Evolutionary conservation across 2,888 invertebrate species (phyloP), one percentile per base, ranked within the genome.

Genomic region (Antheraea yamamai): DNA sequence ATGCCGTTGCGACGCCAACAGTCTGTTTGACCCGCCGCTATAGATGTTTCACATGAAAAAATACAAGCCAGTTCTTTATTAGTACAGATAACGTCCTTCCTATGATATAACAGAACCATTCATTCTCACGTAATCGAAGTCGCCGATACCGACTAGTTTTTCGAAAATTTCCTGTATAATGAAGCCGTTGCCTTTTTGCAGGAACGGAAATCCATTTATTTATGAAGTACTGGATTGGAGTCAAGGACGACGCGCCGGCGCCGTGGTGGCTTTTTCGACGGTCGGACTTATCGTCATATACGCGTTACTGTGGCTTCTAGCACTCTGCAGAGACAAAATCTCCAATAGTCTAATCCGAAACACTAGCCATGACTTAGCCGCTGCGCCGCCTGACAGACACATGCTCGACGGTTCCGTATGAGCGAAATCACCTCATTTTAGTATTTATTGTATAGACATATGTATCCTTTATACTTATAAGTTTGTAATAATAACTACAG

Each of bases 201-300:
- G 97, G 79, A 91, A 95, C 76, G 97, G 97, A 30, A 90, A 95
- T 77, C 95, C 95, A 23, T 97, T 95, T 85, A 97, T 98, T 82
- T 98, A 98, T 91, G 96, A 96, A 76, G 95, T 97, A 77, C 91
- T 98, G 79, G 96, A 98, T 90, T 98, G 98, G 98, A 93, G 95
- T 71, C 95, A 96, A 76, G 96, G 96, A 0, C 91, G 92, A n/a
- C 94, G 93, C 73, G 95, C 97, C 0, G 89, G 95, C 51, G 89
- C 95, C 52, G 94, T 93, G 30, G 85, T 91, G 8, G 87, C 78
- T 0, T 83, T 85, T 4, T 81, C 92, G 0, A 78, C 84, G 14
- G 88, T 80, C 0, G 89, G 88, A 1, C 78, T 93, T 7, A 77
- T 93, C 51, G 74, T 85, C 16, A 78, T 92, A 8, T 93, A 92